phyloP scores from a whole-genome alignment of 2,113 vertebrate species.

The Morone saxatilis region DNA sequence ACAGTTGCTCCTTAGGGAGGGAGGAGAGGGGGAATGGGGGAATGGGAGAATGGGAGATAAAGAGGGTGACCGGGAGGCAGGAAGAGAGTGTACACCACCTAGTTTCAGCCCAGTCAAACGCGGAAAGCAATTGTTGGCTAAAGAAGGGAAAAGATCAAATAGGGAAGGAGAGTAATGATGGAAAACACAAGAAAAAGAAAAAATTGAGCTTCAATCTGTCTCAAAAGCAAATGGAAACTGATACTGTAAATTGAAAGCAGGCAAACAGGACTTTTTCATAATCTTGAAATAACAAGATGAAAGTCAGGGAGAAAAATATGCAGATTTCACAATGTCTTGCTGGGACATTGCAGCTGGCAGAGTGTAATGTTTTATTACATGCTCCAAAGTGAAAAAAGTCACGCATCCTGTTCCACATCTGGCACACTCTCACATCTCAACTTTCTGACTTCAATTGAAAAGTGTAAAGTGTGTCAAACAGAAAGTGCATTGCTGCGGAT shows the following conservation, averaged over 20 bases:
- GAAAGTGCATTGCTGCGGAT: not conserved
- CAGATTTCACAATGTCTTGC: slow-evolving; percentile 31
- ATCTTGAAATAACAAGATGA: slow-evolving; percentile 14
- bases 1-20: slow-evolving; percentile 56
- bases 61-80: slow-evolving; percentile 40
- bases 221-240: not conserved
- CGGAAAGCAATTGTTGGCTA: slow-evolving; percentile 16
- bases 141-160: slow-evolving; percentile 8
- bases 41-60: slow-evolving; percentile 45
- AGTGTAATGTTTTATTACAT: slow-evolving; percentile 41
- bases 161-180: not conserved
- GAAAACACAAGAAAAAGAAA: not conserved
- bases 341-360: slow-evolving; percentile 32
- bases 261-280: not conserved
- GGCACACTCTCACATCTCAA: slow-evolving; percentile 16
- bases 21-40: slow-evolving; percentile 6
- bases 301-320: not conserved
- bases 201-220: not conserved
- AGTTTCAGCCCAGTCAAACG: slow-evolving; percentile 38
- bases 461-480: not conserved
- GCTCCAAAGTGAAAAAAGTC: slow-evolving; percentile 19
- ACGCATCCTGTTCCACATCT: slow-evolving; percentile 50
- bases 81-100: slow-evolving; percentile 1
- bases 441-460: slow-evolving; percentile 38
- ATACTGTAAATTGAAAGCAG: not conserved